Evolutionary conservation across 2,888 invertebrate species (phyloP), one percentile per base, ranked within the genome.

Genomic region (Andrena haemorrhoa): DNA sequence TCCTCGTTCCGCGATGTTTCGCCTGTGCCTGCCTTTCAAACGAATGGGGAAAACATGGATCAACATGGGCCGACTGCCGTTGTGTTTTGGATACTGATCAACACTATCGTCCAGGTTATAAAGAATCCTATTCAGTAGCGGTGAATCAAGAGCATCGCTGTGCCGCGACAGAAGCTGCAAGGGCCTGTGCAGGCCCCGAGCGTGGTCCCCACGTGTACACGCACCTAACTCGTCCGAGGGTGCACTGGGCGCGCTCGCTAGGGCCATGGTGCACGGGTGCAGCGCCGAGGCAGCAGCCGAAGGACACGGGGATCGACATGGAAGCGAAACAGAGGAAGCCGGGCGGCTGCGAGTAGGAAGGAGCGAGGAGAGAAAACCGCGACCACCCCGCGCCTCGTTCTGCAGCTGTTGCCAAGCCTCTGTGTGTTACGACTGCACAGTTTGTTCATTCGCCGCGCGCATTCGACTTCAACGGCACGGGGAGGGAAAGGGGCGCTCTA

Each of bases 401-500:
- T 68, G 78, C 91, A 91, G 91, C 91, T 91, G 91, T 91, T 89
- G 90, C 90, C 91, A 86, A 82, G 85, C 79, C 83, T 61, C 56
- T 72, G 83, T 82, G 83, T 86, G 88, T 90, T 89, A 86, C 89
- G 87, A 91, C 86, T 90, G 90, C 89, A 90, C 90, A 88, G 90
- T 90, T 90, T 90, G 91, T 91, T 91, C 91, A 87, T 90, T 90
- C 90, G 86, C 83, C 86, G 87, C 88, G 84, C 63, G 82, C 75
- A 65, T 65, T 70, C 66, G n/a, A 26, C 66, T 61, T 29, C 10
- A 31, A 7, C 23, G 20, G 10, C 23, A 12, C 5, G 12, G 47
- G 10, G 26, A 16, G 26, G 20, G n/a, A 29, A 58, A 63, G 84
- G 66, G 84, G 90, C 82, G 87, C 84, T 91, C 90, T 91, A 91